Conservation (phyloP, 2,888 invertebrate genomes). For the Lasioglossum pauxillum region DNA sequence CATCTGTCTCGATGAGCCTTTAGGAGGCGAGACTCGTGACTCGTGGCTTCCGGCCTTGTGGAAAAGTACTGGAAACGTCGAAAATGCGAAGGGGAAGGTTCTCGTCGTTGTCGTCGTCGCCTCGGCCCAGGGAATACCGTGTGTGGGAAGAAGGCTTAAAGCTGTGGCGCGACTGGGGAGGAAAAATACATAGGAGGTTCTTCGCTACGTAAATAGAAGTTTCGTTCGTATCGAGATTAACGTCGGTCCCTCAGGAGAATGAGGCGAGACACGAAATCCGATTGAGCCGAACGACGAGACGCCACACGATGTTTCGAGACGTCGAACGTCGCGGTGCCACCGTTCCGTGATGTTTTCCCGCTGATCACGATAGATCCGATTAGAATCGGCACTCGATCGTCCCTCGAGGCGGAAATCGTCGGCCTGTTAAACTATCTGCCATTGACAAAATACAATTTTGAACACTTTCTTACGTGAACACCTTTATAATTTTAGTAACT, state of each 20-base stretch:
- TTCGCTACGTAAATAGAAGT: conserved; percentile 22
- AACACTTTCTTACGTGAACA: not conserved
- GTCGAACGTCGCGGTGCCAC: not conserved
- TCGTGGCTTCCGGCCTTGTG: not conserved
- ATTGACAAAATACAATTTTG: not conserved
- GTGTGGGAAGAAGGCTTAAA: not conserved
- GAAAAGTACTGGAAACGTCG: conserved; percentile 19
- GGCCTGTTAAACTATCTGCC: not conserved
- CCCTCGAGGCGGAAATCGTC: not conserved
- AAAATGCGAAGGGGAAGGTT: not conserved
- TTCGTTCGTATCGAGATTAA: conserved; percentile 42
- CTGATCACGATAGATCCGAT: conserved; percentile 25
- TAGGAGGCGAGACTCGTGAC: not conserved
- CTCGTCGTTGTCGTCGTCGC: not conserved
- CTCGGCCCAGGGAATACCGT: not conserved
- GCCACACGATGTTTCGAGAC: conserved; percentile 14
- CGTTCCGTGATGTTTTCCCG: conserved; percentile 17
- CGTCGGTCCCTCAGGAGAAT: conserved; percentile 21
- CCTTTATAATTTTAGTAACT: not conserved
- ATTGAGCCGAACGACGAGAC: conserved; percentile 30
- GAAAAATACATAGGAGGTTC: not conserved
- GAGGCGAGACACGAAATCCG: conserved; percentile 34
- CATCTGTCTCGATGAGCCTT: conserved; percentile 24
- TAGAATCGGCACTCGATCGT: conserved; percentile 30
- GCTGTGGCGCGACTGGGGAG: not conserved